phyloP scores from a whole-genome alignment of 2,888 invertebrate genomes.

The Drosophila subsilvestris region DNA sequence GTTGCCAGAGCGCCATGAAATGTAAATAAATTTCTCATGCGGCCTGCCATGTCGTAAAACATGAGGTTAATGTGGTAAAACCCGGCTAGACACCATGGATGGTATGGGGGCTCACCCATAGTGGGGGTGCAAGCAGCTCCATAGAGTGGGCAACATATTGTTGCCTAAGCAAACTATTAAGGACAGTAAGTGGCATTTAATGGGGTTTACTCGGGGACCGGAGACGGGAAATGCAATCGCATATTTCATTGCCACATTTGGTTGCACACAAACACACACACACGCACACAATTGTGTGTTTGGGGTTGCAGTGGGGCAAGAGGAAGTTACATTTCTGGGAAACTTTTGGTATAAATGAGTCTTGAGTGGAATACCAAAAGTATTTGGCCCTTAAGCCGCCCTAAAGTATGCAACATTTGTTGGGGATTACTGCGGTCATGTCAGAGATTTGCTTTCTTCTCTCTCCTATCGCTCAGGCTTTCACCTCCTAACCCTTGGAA shows the following conservation, averaged over 20 bases:
- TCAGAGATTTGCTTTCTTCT: slow-evolving; percentile 26
- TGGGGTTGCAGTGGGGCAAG: not conserved
- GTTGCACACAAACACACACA: slow-evolving; percentile 14
- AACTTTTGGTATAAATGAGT: slow-evolving; percentile 5
- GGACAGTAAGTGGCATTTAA: slow-evolving; percentile 75
- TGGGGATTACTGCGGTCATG: slow-evolving; percentile 43
- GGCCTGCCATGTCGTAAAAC: slow-evolving; percentile 76
- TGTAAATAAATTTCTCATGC: slow-evolving; percentile 78
- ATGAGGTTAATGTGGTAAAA: slow-evolving; percentile 76
- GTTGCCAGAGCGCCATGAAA: slow-evolving; percentile 71
- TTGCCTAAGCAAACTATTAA: slow-evolving; percentile 72
- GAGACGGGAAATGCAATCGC: slow-evolving; percentile 38
- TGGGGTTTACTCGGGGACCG: slow-evolving; percentile 48
- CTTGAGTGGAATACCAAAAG: slow-evolving; percentile 3
- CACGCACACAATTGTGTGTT: too few relatives aligned
- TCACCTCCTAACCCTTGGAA: slow-evolving; percentile 3
- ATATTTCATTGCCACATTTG: slow-evolving; percentile 62
- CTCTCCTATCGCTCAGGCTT: slow-evolving; percentile 20
- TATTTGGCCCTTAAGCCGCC: slow-evolving; percentile 4
- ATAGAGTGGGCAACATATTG: slow-evolving; percentile 56
- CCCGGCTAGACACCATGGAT: slow-evolving; percentile 52
- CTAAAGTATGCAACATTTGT: slow-evolving; percentile 45
- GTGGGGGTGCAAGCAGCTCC: slow-evolving; percentile 3
- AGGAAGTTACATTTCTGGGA: slow-evolving; percentile 16
- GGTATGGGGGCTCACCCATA: not conserved